phyloP scores from a whole-genome alignment of 2,113 vertebrate genomes.

The Corynorhinus townsendii region DNA sequence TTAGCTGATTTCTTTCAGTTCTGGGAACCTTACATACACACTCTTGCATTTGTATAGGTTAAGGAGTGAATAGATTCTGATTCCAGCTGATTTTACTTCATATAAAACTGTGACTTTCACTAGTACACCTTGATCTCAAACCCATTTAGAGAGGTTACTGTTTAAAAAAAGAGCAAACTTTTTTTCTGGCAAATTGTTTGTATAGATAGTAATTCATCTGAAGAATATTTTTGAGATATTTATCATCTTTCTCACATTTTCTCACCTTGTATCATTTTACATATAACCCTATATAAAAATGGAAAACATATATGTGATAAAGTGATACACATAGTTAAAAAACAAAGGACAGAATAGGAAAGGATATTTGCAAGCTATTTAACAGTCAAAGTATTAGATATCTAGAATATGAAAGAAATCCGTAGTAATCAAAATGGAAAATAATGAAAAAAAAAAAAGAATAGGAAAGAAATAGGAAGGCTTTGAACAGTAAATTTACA shows the following conservation, averaged over 20 bases:
- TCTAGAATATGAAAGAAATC: background rate
- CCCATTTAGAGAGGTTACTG: background rate
- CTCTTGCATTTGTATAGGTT: background rate
- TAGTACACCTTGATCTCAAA: background rate
- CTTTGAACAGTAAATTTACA: background rate
- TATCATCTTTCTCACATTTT: background rate
- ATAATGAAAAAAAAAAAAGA: background rate
- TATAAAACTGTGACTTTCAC: background rate
- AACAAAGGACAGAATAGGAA: background rate
- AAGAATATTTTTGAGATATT: background rate
- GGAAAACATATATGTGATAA: background rate
- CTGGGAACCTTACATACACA: background rate
- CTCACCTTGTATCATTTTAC: background rate
- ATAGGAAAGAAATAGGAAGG: background rate
- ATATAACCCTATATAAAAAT: background rate
- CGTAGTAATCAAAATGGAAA: background rate
- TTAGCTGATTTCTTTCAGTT: constrained; percentile 31
- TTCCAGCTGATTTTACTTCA: constrained; percentile 52
- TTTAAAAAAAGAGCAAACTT: background rate
- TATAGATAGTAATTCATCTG: background rate
- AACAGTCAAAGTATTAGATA: background rate
- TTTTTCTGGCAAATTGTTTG: background rate
- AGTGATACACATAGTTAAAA: background rate
- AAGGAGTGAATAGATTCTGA: constrained; percentile 29
- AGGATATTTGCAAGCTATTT: background rate